Conservation (phyloP, 1,140 invertebrate species). For the Drosophila busckii region DNA sequence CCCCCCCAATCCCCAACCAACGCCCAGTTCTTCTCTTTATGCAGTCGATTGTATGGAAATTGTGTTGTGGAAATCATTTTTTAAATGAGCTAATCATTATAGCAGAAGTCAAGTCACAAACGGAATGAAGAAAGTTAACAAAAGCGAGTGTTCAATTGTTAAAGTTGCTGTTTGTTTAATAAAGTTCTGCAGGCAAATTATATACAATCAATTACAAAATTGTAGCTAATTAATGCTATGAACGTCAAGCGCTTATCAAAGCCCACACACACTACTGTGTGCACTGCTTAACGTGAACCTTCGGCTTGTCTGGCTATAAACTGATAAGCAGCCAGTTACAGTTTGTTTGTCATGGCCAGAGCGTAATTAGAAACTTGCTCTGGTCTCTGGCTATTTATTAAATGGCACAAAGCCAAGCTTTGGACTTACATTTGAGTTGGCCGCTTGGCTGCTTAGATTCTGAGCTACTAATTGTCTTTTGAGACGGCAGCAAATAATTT, state of each 20-base stretch:
- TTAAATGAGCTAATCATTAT: conserved; percentile 50
- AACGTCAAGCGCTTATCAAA: no score
- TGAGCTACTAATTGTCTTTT: conserved; percentile 36
- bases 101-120: conserved; percentile 1
- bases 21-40: not conserved
- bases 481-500: conserved; percentile 43
- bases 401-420: conserved; percentile 25
- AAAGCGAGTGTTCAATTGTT: no score
- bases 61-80: conserved; percentile 58
- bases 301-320: no score
- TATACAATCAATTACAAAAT: no score
- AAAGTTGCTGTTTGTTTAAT: no score
- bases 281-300: no score
- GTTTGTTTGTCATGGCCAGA: no score
- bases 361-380: conserved; percentile 61
- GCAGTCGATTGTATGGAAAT: conserved; percentile 62
- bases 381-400: conserved; percentile 6
- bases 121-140: not conserved
- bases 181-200: no score
- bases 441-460: not conserved
- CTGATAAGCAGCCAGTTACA: no score
- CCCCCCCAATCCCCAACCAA: not conserved
- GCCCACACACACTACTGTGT: no score
- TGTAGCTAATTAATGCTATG: no score
- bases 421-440: conserved; percentile 44